Evolutionary conservation across 2,797 vertebrate genomes (phyloP).

Genomic region (Argya squamiceps): DNA sequence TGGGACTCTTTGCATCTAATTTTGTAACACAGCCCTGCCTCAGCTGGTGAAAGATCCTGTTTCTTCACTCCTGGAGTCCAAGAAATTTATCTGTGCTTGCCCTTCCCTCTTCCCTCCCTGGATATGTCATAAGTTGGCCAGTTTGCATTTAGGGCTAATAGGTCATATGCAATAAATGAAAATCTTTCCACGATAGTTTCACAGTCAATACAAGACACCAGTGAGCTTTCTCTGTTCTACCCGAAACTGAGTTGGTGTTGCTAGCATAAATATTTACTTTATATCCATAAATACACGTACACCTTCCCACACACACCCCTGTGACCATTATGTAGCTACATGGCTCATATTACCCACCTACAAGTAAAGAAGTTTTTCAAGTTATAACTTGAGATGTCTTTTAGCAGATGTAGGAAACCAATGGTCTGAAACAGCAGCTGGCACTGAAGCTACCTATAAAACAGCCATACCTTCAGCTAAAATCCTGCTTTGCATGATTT

Average conservation of each 20-base stretch:
- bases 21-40: not conserved
- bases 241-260: not conserved
- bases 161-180: not conserved
- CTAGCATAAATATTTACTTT: conserved; percentile 12
- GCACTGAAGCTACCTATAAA: not conserved
- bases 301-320: not conserved
- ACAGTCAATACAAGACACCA: not conserved
- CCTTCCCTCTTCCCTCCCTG: not conserved
- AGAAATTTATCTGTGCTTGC: not conserved
- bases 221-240: not conserved
- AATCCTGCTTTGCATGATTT: not conserved
- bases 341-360: not conserved
- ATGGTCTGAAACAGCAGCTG: not conserved
- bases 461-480: not conserved
- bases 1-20: not conserved
- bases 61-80: not conserved
- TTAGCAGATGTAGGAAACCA: not conserved
- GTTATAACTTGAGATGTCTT: not conserved
- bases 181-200: not conserved
- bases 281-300: not conserved
- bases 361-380: not conserved
- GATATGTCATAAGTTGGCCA: not conserved
- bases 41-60: not conserved
- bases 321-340: not conserved
- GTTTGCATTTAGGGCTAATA: not conserved